These are phyloP conservation scores for Syrrhaptes paradoxus DNA, from an alignment of 2,113 vertebrate species.

Conservation along the genomic window DNA sequence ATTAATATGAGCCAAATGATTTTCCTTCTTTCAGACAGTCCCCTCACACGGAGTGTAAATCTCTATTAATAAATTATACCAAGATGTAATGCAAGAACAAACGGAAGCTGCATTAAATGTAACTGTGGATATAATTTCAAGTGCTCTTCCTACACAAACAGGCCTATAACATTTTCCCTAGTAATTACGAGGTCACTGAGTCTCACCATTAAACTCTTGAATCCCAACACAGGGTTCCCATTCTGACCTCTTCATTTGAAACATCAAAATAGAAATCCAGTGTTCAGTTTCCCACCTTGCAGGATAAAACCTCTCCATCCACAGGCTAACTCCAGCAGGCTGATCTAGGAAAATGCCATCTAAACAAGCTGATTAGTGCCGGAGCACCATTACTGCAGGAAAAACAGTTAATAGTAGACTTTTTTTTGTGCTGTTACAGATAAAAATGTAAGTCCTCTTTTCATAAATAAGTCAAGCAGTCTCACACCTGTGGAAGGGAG, in stretches of 20 bases:
- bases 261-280: neutral
- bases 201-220: neutral
- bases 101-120: neutral
- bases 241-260: neutral
- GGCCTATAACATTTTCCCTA: neutral
- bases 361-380: neutral
- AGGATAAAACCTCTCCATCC: neutral
- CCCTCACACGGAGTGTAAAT: neutral
- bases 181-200: neutral
- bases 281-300: neutral
- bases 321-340: neutral
- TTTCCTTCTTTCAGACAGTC: neutral
- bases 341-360: neutral
- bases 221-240: neutral
- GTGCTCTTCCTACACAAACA: neutral
- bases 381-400: neutral
- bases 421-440: neutral
- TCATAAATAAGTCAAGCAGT: neutral
- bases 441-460: neutral
- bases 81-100: neutral
- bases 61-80: neutral
- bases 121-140: neutral
- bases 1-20: fast-evolving
- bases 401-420: neutral
- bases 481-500: neutral